Evolutionary conservation across 1,140 invertebrate species (phyloP).

Genomic region (Zaprionus ornatus): DNA sequence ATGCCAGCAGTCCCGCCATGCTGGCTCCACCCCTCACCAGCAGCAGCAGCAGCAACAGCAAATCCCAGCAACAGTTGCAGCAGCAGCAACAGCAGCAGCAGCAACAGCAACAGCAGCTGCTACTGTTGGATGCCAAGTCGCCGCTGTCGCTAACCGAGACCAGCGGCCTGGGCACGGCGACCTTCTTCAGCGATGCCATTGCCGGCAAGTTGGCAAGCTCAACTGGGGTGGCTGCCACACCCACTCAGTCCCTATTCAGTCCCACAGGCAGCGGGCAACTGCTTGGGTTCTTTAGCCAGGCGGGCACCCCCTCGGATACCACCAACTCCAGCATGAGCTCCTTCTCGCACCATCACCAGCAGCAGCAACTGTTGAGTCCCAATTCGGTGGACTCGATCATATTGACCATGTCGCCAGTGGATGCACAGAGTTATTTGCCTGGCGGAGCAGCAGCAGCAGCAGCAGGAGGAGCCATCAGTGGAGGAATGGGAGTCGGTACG

Average conservation of each 20-base stretch:
- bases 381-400: conserved; percentile 88
- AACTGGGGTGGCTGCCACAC: conserved; percentile 10
- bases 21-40: conserved; percentile 48
- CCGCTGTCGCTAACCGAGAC: conserved; percentile 81
- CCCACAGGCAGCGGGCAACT: conserved; percentile 69
- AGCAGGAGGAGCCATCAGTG: neutral
- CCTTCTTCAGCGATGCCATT: conserved; percentile 70
- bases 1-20: conserved; percentile 90
- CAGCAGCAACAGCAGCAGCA: conserved; percentile 23
- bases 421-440: conserved; percentile 50
- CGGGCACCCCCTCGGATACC: conserved; percentile 86
- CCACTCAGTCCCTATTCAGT: conserved; percentile 59
- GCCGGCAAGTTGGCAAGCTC: conserved; percentile 35
- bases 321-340: conserved; percentile 87
- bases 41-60: neutral
- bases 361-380: conserved; percentile 84
- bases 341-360: conserved; percentile 84
- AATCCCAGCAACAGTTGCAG: conserved; percentile 58
- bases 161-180: conserved; percentile 78
- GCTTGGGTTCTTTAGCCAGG: conserved; percentile 80
- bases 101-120: conserved; percentile 53
- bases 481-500: neutral
- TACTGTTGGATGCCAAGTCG: conserved; percentile 77
- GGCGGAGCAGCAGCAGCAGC: neutral
- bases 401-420: conserved; percentile 90